phyloP scores from a whole-genome alignment of 2,113 vertebrate genomes.

The western clawed frog (Xenopus tropicalis) region DNA sequence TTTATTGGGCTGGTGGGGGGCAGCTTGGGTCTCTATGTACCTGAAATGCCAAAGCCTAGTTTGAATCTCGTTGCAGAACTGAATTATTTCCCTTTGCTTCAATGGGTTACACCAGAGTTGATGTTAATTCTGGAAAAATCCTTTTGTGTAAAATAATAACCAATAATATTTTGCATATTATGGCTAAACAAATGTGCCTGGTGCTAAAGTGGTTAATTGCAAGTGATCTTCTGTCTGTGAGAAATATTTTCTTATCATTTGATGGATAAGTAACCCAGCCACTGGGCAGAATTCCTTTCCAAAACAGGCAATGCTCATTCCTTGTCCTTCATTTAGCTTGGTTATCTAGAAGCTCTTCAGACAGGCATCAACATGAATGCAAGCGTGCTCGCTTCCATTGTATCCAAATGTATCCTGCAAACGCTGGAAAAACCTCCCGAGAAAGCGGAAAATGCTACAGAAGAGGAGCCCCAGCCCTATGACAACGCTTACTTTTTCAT shows the following conservation, averaged over 20 bases:
- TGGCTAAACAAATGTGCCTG: too few relatives aligned
- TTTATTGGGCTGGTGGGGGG: too few relatives aligned
- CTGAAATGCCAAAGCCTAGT: too few relatives aligned
- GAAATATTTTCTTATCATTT: slow-evolving; percentile 47
- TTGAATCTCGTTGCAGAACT: too few relatives aligned
- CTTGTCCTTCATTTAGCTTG: slow-evolving; percentile 48
- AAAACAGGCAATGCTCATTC: slow-evolving; percentile 58
- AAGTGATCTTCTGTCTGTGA: too few relatives aligned
- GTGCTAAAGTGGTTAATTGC: too few relatives aligned
- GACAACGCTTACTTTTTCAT: slow-evolving; percentile 88
- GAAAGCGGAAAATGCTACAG: slow-evolving; percentile 56
- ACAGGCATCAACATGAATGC: slow-evolving; percentile 58
- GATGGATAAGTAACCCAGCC: slow-evolving; percentile 46
- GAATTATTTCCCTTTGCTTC: too few relatives aligned
- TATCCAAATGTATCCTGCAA: slow-evolving; percentile 69
- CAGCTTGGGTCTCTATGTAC: too few relatives aligned
- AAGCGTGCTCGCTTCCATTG: slow-evolving; percentile 67
- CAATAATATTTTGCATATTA: too few relatives aligned
- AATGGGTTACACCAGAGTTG: too few relatives aligned
- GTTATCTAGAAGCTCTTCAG: slow-evolving; percentile 44
- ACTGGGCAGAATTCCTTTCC: slow-evolving; percentile 68
- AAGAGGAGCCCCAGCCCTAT: slow-evolving; percentile 70
- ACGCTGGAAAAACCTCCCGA: slow-evolving; percentile 70
- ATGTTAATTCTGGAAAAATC: too few relatives aligned
- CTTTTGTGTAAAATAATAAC: too few relatives aligned